Evolutionary conservation across 2,113 vertebrate genomes (phyloP).

Genomic region (Hydrolagus affinis): DNA sequence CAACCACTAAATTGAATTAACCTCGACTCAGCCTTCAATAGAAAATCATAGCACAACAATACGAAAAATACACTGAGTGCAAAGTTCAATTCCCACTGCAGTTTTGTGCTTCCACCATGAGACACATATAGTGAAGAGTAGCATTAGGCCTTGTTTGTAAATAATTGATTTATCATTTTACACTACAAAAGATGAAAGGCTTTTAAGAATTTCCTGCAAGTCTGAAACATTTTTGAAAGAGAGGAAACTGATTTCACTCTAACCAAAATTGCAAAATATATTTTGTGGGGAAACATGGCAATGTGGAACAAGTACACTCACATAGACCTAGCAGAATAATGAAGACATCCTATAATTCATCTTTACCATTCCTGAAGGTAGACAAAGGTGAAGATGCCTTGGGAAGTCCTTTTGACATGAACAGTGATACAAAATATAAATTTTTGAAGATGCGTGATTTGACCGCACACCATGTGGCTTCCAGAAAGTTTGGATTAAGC

Average conservation of each 20-base stretch:
- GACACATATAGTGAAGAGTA: conserved; percentile 42
- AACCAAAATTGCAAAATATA: conserved; percentile 5
- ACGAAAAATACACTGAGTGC: conserved; percentile 52
- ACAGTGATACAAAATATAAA: no score
- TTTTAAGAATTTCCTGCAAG: conserved; percentile 25
- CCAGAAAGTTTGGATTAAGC: neutral
- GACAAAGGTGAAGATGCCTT: no score
- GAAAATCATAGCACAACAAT: conserved; percentile 44
- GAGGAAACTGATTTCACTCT: conserved; percentile 16
- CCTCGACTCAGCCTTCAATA: conserved; percentile 36
- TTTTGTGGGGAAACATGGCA: conserved; percentile 3
- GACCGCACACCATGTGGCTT: neutral
- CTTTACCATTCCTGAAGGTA: neutral
- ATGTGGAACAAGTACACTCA: neutral
- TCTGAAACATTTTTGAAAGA: neutral
- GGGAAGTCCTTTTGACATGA: no score
- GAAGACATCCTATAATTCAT: neutral
- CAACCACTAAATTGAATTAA: conserved; percentile 52
- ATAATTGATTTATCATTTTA: conserved; percentile 62
- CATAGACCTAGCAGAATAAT: neutral
- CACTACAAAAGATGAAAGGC: conserved; percentile 36
- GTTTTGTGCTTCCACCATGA: conserved; percentile 31
- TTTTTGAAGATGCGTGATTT: neutral
- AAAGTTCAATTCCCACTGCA: conserved; percentile 52
- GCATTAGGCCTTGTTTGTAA: conserved; percentile 45